Conservation (phyloP, 2,888 invertebrate genomes). For the Lasioglossum malachurum region DNA sequence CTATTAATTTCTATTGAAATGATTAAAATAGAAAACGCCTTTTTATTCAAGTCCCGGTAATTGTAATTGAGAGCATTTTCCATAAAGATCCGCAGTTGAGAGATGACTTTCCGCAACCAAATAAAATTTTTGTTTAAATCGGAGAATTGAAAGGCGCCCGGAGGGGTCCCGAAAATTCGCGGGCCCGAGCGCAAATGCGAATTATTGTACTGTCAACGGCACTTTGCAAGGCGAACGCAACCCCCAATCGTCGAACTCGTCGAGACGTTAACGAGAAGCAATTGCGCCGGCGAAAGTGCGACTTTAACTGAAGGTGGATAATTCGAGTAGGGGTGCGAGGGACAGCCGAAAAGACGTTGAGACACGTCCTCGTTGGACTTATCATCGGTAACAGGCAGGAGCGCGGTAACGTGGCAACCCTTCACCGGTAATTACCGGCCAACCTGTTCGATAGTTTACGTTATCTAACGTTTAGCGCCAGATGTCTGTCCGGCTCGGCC, state of each 20-base stretch:
- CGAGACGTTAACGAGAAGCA: neutral
- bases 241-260: neutral
- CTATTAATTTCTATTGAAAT: too few species aligned
- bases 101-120: neutral
- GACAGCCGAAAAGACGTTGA: constrained; percentile 25
- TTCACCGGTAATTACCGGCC: constrained; percentile 75
- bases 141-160: neutral
- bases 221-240: neutral
- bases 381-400: constrained; percentile 64
- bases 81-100: neutral
- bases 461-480: constrained; percentile 82
- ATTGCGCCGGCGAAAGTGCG: neutral
- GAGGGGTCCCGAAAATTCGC: neutral
- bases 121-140: neutral
- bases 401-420: constrained; percentile 18
- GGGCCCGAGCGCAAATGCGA: neutral
- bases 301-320: neutral
- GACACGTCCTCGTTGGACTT: constrained; percentile 53
- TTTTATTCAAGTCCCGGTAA: too few species aligned
- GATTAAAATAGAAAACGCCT: too few species aligned
- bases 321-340: neutral
- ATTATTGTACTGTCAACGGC: neutral
- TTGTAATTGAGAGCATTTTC: too few species aligned
- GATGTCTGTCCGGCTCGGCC: constrained; percentile 74
- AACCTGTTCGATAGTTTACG: constrained; percentile 78